phyloP scores from a whole-genome alignment of 2,797 vertebrate genomes.

The Sebastes steindachneri region DNA sequence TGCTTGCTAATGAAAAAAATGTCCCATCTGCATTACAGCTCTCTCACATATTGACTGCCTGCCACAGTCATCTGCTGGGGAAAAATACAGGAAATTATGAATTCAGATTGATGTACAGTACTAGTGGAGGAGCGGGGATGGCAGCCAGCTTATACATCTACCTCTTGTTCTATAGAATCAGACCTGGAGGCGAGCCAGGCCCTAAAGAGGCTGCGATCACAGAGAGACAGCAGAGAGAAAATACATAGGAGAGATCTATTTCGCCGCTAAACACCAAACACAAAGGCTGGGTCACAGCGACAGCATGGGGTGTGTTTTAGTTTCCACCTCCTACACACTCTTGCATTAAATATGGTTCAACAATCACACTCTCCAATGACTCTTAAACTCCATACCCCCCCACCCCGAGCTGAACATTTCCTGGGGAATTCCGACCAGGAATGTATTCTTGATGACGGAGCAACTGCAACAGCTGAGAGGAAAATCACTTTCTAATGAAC shows the following conservation, averaged over 20 bases:
- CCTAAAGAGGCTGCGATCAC: slow-evolving; percentile 64
- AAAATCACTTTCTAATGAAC: slow-evolving; percentile 69
- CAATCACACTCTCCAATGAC: slow-evolving; percentile 69
- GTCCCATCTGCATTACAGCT: slow-evolving; percentile 8
- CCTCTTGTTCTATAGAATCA: slow-evolving; percentile 35
- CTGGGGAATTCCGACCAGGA: slow-evolving; percentile 80
- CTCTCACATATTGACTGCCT: slow-evolving; percentile 17
- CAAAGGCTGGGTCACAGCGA: slow-evolving; percentile 68
- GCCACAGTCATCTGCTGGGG: slow-evolving; percentile 26
- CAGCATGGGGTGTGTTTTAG: slow-evolving; percentile 75
- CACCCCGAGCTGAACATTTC: slow-evolving; percentile 68
- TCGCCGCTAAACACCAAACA: slow-evolving; percentile 56
- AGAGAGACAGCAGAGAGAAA: slow-evolving; percentile 53
- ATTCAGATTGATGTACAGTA: slow-evolving; percentile 32
- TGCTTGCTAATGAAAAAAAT: slow-evolving; percentile 27
- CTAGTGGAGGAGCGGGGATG: slow-evolving; percentile 9
- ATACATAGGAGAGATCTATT: slow-evolving; percentile 54
- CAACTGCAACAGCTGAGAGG: slow-evolving; percentile 72
- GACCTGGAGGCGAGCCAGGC: slow-evolving; percentile 57
- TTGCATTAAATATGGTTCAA: slow-evolving; percentile 74
- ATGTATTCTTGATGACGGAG: slow-evolving; percentile 75
- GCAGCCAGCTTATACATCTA: slow-evolving; percentile 43
- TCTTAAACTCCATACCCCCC: slow-evolving; percentile 51
- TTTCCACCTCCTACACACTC: slow-evolving; percentile 77
- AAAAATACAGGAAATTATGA: slow-evolving; percentile 35